Evolutionary conservation across 2,113 vertebrate genomes (phyloP), one percentile per base, ranked within the genome.

Genomic region (Bubo scandiacus): DNA sequence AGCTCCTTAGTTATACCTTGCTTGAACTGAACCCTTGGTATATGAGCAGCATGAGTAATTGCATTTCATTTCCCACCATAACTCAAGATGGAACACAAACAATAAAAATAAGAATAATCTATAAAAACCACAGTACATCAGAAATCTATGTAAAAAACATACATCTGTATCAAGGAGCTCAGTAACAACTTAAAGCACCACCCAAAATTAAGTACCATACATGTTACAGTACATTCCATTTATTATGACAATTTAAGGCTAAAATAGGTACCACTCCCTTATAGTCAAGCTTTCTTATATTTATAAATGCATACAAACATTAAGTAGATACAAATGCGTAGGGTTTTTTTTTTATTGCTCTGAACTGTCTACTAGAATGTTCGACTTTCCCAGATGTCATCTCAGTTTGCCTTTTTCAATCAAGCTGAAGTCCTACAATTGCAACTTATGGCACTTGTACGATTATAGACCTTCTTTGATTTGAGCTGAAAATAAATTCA

Each of bases 171-270:
- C 95, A 94, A 97, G 95, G 88, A 95, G 75, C 90, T 96, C 84
- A 79, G 82, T 84, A 89, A 91, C 91, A 94, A 94, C 88, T 96
- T 94, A 95, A 97, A 96, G 96, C 96, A 97, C 92, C 94, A 96
- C 92, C 94, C 86, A 88, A 91, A 97, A 92, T 95, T 95, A 95
- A 93, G 94, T 96, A 96, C 92, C 83, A 92, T 95, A 95, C 67
- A 55, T 95, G 74, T 96, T 96, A 97, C 94, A 97, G 95, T 96
- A 97, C 92, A 96, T 97, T 91, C 95, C 92, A 97, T 95, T 96
- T 95, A 96, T 97, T 96, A 82, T 92, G 89, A 92, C 94, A 97
- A 81, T 94, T 96, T 96, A 97, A 97, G 95, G 97, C 96, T 96
- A 97, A 96, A 93, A 96, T 93, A 96, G 94, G 90, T 93, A 96